Conservation (phyloP, 2,888 invertebrate species). For the Willowsia nigromaculata region DNA sequence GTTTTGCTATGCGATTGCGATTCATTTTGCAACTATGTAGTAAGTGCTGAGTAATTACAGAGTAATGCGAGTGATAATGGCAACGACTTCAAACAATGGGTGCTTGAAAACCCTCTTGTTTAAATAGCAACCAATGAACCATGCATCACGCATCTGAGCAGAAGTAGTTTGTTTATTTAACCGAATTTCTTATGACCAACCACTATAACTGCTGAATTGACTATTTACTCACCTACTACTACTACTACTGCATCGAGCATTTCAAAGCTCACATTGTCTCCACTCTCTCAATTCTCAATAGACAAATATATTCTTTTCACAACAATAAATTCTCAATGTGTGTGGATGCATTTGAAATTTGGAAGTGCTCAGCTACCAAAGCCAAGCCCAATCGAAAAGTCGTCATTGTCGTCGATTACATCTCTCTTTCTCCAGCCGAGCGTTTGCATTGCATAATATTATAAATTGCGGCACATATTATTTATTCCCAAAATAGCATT, state of each 20-base stretch:
- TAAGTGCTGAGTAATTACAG: neutral
- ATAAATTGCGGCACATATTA: slow-evolving; percentile 26
- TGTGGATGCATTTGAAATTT: neutral
- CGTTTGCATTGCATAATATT: slow-evolving; percentile 14
- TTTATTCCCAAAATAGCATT: slow-evolving; percentile 40
- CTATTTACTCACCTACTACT: no score
- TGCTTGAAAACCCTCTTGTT: neutral
- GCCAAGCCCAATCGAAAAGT: slow-evolving; percentile 1
- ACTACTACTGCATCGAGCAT: neutral
- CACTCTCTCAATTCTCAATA: neutral
- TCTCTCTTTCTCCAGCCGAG: neutral
- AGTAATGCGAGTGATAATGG: neutral
- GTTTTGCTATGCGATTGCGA: neutral
- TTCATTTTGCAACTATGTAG: neutral
- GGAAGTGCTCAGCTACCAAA: neutral
- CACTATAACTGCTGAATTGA: neutral
- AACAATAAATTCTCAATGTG: neutral
- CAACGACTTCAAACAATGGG: neutral
- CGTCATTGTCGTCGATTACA: slow-evolving; percentile 13
- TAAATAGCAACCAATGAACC: neutral
- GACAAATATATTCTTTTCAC: neutral
- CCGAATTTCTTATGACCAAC: neutral
- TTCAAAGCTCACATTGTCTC: neutral
- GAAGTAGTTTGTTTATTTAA: neutral
- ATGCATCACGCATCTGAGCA: neutral